Base-by-base conservation (phyloP, 2,113 vertebrate species). In the Bufo gargarizans region DNA sequence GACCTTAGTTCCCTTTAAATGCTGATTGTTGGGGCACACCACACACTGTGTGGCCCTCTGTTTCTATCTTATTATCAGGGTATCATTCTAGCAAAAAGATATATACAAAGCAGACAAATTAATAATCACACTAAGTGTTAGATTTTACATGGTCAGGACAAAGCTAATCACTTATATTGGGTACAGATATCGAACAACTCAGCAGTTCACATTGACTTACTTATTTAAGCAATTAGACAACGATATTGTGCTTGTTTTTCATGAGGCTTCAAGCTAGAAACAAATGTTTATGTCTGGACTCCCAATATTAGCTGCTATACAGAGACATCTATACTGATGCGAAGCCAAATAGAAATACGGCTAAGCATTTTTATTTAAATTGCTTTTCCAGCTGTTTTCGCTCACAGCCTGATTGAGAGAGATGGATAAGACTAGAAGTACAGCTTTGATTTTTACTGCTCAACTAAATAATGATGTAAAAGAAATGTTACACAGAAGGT, bases 301-400 rank as follows among this genome's bases (percentile, higher is more conserved):
- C 53, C 50, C 67, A 49, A 47, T 74, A 77, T 50, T 53, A 82
- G 65, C 45, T 22, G 1, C 19, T 33, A 82, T 49, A 45, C 55
- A 65, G 55, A 59, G 61, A 72, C 69, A n/a, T 88, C 43, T 59
- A 74, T 50, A 69, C 69, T 88, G 74, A 88, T 82, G 67, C 76
- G 69, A n/a, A 43, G 49, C 45, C 69, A 72, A 82, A 88, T 82
- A 88, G 78, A 82, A 82, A 82, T 74, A 82, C 47, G 45, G 59
- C 20, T 86, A 88, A 58, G 76, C 86, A 76, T 88, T 82, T 80
- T 88, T 82, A 88, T 88, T 82, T 4, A 82, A 61, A 82, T 88
- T 82, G 86, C 19, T 61, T 88, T 82, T 74, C 78, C 53, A 82
- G 53, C 47, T 88, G 86, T 82, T 88, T 88, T 88, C 53, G 49